Conservation (phyloP, 1,140 invertebrate genomes). For the Megalonaias nervosa region DNA sequence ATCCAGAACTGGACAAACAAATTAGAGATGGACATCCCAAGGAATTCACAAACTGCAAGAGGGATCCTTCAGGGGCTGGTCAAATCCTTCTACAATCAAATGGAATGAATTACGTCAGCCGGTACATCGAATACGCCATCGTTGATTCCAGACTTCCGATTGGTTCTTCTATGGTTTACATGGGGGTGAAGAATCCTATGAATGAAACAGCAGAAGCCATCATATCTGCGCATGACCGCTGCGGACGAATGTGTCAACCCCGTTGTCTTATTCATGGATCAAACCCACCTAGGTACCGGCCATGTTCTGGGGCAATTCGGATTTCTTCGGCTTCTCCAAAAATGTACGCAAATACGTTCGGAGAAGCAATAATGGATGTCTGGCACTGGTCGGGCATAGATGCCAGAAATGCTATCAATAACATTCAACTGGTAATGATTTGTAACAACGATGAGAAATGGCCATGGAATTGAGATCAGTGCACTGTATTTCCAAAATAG, state of each 20-base stretch:
- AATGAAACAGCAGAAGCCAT: constrained; percentile 1
- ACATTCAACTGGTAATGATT: too few relatives aligned
- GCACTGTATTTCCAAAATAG: too few relatives aligned
- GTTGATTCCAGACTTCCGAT: constrained; percentile 1
- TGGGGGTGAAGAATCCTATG: constrained; percentile 11
- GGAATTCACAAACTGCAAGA: background rate
- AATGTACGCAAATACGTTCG: constrained; percentile 10
- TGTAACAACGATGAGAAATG: too few relatives aligned
- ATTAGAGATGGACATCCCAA: too few relatives aligned
- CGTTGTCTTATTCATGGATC: constrained; percentile 1
- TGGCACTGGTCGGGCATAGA: background rate
- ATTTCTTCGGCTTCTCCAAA: background rate
- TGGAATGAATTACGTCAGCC: constrained; percentile 24
- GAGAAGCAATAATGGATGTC: constrained; percentile 3
- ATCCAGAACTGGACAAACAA: too few relatives aligned
- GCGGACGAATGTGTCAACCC: constrained; percentile 24
- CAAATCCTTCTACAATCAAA: constrained; percentile 5
- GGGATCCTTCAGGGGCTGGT: background rate
- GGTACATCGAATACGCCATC: constrained; percentile 10
- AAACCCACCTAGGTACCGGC: background rate
- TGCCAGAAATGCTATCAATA: too few relatives aligned
- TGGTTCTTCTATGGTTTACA: background rate
- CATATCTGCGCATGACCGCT: constrained; percentile 17
- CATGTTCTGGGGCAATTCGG: constrained; percentile 16
- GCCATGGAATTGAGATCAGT: too few relatives aligned